Conservation (phyloP, 2,113 vertebrate genomes). For the Tyto alba region DNA sequence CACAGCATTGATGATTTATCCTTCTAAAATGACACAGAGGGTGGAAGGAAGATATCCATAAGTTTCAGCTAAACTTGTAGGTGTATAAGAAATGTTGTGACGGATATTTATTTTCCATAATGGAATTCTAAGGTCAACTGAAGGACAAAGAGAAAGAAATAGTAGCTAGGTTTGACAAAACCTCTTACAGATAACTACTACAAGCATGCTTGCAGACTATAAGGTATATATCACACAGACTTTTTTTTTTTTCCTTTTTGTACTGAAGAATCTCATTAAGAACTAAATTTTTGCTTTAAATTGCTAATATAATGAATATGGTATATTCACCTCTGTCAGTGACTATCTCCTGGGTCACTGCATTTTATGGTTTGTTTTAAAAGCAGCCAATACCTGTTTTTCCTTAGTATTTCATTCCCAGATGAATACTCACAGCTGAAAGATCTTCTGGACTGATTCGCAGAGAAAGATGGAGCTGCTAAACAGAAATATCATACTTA, state of each 20-base stretch:
- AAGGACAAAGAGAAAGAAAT: neutral
- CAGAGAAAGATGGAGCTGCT: neutral
- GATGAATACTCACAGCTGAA: neutral
- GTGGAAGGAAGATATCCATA: neutral
- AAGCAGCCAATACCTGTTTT: neutral
- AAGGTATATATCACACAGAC: neutral
- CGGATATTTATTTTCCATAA: neutral
- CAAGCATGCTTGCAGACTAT: neutral
- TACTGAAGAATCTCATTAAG: neutral
- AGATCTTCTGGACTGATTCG: neutral
- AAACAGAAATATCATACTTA: neutral
- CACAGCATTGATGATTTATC: neutral
- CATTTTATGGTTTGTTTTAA: neutral
- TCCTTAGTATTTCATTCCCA: neutral
- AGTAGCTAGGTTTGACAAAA: neutral
- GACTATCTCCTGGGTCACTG: neutral
- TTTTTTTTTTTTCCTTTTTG: neutral
- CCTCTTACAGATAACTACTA: neutral
- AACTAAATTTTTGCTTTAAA: neutral
- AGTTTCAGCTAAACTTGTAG: neutral
- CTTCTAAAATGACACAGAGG: neutral
- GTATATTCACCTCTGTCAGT: neutral
- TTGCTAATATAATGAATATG: neutral
- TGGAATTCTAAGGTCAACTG: neutral
- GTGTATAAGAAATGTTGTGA: neutral